Percentiles rank a stretch among this genome's conserved stretches.
phyloP scores from a whole-genome alignment of 2,113 vertebrate species.

The Macrotis lagotis region DNA sequence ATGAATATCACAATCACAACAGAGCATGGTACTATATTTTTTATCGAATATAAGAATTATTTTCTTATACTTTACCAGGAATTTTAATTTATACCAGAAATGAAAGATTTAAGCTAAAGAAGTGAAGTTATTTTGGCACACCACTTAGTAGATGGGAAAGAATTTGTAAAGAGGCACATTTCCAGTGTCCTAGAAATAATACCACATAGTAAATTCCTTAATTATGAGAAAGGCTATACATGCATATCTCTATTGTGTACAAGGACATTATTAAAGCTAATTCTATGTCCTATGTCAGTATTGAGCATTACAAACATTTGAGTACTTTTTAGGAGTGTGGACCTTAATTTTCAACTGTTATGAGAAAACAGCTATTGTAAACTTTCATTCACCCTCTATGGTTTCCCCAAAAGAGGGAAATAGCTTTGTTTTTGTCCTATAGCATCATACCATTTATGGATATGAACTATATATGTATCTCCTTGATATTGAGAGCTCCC shows the following conservation, averaged over 20 bases:
- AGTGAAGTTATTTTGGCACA: not conserved
- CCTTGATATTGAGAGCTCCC: not conserved
- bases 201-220: not conserved
- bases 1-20: not conserved
- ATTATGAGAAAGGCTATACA: not conserved
- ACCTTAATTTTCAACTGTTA: not conserved
- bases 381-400: not conserved
- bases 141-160: not conserved
- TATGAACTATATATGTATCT: not conserved
- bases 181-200: not conserved
- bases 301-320: not conserved
- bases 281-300: not conserved
- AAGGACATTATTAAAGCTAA: not conserved
- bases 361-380: not conserved
- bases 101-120: not conserved
- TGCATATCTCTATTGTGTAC: not conserved
- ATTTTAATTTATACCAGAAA: not conserved
- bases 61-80: not conserved
- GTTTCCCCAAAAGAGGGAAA: not conserved
- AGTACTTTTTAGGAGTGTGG: not conserved
- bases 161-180: not conserved
- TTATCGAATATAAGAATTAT: not conserved
- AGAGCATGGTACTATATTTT: not conserved
- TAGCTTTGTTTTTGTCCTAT: not conserved
- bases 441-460: accelerated